Evolutionary conservation across 2,888 invertebrate species (phyloP).

Genomic region (Glaucopsyche alexis): DNA sequence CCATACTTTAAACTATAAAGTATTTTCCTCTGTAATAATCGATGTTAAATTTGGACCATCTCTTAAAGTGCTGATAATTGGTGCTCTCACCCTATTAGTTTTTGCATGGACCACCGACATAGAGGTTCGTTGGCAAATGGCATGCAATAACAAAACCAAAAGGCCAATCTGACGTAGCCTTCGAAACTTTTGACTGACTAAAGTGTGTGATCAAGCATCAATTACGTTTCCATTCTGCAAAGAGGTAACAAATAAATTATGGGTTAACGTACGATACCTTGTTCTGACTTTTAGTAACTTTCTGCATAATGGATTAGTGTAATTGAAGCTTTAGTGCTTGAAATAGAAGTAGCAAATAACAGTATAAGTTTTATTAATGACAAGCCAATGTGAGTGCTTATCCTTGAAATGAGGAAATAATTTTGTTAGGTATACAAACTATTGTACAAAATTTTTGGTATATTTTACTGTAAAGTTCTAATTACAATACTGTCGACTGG

Average conservation of each 20-base stretch:
- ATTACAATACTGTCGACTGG: background rate
- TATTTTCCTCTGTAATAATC: no score
- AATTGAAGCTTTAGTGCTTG: slow-evolving; percentile 10
- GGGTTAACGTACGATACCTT: background rate
- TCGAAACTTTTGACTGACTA: slow-evolving; percentile 8
- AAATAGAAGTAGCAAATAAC: background rate
- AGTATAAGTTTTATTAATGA: background rate
- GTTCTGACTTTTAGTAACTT: background rate
- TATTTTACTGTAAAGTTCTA: background rate
- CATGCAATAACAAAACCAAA: slow-evolving; percentile 23
- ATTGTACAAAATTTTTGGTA: background rate
- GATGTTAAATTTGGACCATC: no score
- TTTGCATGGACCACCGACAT: slow-evolving; percentile 19
- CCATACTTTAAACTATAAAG: no score
- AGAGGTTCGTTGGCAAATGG: background rate
- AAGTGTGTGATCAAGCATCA: slow-evolving; percentile 18
- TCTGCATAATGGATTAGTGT: background rate
- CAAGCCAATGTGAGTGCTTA: background rate
- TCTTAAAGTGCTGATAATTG: no score
- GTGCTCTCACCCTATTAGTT: background rate
- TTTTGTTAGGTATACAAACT: background rate
- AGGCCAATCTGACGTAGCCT: slow-evolving; percentile 22
- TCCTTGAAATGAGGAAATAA: background rate
- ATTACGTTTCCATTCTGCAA: background rate
- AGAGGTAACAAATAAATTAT: background rate